Evolutionary conservation across 2,113 vertebrate genomes (phyloP), one percentile per base, ranked within the genome.

Genomic region (Poeciliopsis retropinna): DNA sequence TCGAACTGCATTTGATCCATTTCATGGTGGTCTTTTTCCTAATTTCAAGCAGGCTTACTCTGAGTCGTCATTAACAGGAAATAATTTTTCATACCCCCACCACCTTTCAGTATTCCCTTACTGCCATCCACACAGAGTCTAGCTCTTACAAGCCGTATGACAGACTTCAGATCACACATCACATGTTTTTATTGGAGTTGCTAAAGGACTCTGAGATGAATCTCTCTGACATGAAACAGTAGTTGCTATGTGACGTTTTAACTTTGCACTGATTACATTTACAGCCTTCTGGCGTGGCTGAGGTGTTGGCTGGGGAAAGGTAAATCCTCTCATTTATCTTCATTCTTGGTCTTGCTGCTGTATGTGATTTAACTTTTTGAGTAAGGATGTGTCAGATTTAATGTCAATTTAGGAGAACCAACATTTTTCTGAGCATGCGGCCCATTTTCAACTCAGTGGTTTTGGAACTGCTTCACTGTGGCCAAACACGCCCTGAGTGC

Each of bases 351-450:
- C 72, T 83, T 25, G 29, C 63, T 86, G 81, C 78, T 86, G 65
- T 62, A 76, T 82, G 80, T 65, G 78, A 78, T 86, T 87, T 88
- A 75, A 82, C 85, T 84, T 86, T 82, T 69, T 74, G 64, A 63
- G 29, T 67, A 66, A 82, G 76, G 84, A 91, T 91, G 87, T 90
- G 81, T 89, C 84, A 80, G 76, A 85, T 89, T 85, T 62, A 85
- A 83, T 84, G 79, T 90, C 84, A 87, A 67, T 87, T 89, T 84
- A 85, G 74, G 78, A 79, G 75, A 85, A 85, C 64, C 71, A 88
- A 79, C 64, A 73, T 83, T 87, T 47, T 87, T 77, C 86, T 64
- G 64, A 77, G 75, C 75, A 72, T 66, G 72, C 72, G 75, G 85
- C 81, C 73, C 54, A 83, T 78, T 87, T 74, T 82, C 83, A 82